Conservation (phyloP, 2,797 vertebrate genomes). For the Cryptoblepharus egeriae region DNA sequence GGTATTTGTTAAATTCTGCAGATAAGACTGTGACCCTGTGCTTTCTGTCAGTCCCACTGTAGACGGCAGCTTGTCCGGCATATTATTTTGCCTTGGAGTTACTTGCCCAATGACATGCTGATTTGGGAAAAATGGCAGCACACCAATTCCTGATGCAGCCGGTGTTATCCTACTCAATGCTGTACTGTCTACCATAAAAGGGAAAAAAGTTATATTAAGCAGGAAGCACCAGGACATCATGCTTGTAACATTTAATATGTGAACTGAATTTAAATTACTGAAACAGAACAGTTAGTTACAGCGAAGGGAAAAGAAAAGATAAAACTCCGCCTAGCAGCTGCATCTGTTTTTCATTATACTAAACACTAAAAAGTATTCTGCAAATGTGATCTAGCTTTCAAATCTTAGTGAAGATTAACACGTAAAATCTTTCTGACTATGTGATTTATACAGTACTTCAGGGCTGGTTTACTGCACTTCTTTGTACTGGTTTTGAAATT, state of each 20-base stretch:
- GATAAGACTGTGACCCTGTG: slow-evolving; percentile 78
- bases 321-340: background rate
- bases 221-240: slow-evolving; percentile 17
- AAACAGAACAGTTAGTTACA: slow-evolving; percentile 12
- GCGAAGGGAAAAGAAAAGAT: background rate
- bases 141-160: slow-evolving; percentile 77
- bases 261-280: slow-evolving; percentile 17
- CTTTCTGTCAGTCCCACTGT: slow-evolving; percentile 62
- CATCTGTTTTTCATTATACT: background rate
- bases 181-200: slow-evolving; percentile 70
- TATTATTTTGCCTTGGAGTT: slow-evolving; percentile 71
- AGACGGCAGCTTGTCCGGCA: slow-evolving; percentile 78
- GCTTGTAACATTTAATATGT: slow-evolving; percentile 12
- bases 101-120: slow-evolving; percentile 74
- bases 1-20: slow-evolving; percentile 77
- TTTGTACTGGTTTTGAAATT: no score
- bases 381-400: no score
- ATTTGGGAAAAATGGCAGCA: slow-evolving; percentile 84
- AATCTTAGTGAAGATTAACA: no score
- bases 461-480: no score
- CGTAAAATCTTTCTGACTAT: no score
- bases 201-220: slow-evolving; percentile 40
- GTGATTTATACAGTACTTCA: no score
- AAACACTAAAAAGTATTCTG: no score
- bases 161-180: slow-evolving; percentile 78